Percentiles rank a stretch among this genome's conserved stretches.
These are phyloP conservation scores for Linurgus olivaceus DNA, from an alignment of 2,797 vertebrate species.

Conservation along the genomic window DNA sequence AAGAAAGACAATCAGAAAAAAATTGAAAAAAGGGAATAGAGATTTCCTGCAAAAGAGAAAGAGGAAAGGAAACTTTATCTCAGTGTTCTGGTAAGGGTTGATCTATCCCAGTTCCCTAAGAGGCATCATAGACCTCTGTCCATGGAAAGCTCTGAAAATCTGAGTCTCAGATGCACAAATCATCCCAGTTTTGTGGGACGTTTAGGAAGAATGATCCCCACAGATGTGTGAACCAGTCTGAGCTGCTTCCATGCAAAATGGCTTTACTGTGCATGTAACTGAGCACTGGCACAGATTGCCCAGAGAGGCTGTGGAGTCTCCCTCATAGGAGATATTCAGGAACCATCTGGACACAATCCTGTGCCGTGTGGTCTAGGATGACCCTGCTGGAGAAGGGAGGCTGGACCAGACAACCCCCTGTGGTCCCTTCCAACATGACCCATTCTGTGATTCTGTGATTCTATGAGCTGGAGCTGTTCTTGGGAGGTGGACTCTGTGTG, in stretches of 20 bases:
- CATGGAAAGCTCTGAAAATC: neutral
- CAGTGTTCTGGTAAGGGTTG: neutral
- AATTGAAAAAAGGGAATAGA: neutral
- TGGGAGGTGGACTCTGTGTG: neutral
- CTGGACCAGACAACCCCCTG: neutral
- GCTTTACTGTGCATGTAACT: neutral
- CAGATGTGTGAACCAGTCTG: neutral
- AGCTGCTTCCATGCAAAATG: neutral
- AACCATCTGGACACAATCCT: neutral
- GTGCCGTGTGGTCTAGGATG: neutral
- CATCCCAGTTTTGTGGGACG: neutral
- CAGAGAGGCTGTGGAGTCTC: neutral
- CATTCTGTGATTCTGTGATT: neutral
- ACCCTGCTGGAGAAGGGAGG: neutral
- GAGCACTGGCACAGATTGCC: neutral
- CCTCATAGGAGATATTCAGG: neutral
- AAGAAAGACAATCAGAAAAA: neutral
- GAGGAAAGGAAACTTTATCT: neutral
- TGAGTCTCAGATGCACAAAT: neutral
- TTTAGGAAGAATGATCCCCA: neutral
- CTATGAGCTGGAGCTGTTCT: neutral
- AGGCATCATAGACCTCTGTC: neutral
- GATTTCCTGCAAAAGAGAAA: neutral
- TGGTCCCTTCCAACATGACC: neutral
- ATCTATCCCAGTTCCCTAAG: neutral